Evolutionary conservation across 2,113 vertebrate genomes (phyloP).

Genomic region (Stomatorhinus ivindoensis): DNA sequence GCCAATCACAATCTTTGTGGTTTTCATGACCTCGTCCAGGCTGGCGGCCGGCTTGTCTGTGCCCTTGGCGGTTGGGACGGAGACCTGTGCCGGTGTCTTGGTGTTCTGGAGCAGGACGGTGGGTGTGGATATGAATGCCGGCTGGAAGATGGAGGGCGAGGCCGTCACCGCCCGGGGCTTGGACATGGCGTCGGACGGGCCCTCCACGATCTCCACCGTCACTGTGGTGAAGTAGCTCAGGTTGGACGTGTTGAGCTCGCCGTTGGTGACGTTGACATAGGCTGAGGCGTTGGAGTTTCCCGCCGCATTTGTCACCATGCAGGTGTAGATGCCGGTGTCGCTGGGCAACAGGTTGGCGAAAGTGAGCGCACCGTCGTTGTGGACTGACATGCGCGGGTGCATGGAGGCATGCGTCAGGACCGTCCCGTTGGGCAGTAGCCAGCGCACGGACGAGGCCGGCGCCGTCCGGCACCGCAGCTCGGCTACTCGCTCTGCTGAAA

Average conservation of each 20-base stretch:
- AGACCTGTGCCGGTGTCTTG: slow-evolving; percentile 77
- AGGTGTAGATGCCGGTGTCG: slow-evolving; percentile 90
- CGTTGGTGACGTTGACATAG: slow-evolving; percentile 85
- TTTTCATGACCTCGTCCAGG: slow-evolving; percentile 96
- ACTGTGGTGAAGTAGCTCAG: slow-evolving; percentile 96
- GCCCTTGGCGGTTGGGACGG: slow-evolving; percentile 66
- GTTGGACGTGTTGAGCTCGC: slow-evolving; percentile 94
- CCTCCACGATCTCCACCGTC: slow-evolving; percentile 85
- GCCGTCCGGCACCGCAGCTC: slow-evolving; percentile 90
- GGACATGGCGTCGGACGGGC: slow-evolving; percentile 75
- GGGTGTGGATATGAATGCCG: slow-evolving; percentile 89
- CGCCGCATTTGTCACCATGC: slow-evolving; percentile 97
- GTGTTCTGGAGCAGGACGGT: slow-evolving; percentile 85
- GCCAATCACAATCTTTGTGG: slow-evolving; percentile 98
- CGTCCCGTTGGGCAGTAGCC: slow-evolving; percentile 88
- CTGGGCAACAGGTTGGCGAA: slow-evolving; percentile 83
- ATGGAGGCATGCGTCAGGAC: slow-evolving; percentile 86
- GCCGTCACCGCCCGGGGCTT: slow-evolving; percentile 86
- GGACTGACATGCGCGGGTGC: slow-evolving; percentile 83
- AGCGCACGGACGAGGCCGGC: slow-evolving; percentile 88
- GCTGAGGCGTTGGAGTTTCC: slow-evolving; percentile 95
- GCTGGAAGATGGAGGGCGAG: slow-evolving; percentile 85
- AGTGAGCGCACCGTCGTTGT: slow-evolving; percentile 90
- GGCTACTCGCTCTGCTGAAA: slow-evolving; percentile 85
- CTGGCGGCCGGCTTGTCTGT: slow-evolving; percentile 75